Conservation (phyloP, 2,888 invertebrate genomes). For the Heliconius ethilla region DNA sequence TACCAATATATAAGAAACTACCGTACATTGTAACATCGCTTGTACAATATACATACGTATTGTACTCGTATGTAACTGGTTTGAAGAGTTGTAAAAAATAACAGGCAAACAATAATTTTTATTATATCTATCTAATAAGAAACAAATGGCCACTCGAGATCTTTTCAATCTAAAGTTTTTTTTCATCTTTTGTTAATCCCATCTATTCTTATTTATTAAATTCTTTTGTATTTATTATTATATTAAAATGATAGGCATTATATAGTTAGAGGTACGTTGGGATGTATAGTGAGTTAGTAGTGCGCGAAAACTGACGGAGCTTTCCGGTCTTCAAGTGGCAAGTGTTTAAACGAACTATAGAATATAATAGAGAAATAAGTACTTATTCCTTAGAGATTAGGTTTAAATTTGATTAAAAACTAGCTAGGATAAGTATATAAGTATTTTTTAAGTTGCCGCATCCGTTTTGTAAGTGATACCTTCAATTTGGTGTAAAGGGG, state of each 20-base stretch:
- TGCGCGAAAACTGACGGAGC: slow-evolving; percentile 73
- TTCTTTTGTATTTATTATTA: slow-evolving; percentile 60
- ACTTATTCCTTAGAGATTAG: slow-evolving; percentile 26
- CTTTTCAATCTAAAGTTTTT: slow-evolving; percentile 49
- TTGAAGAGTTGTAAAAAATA: slow-evolving; percentile 22
- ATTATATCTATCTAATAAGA: slow-evolving; percentile 39
- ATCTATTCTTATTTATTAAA: slow-evolving; percentile 59
- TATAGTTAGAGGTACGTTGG: slow-evolving; percentile 59
- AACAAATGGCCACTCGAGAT: slow-evolving; percentile 52
- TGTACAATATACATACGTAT: not conserved
- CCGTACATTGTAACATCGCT: not conserved
- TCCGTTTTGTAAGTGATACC: slow-evolving; percentile 59
- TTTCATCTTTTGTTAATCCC: slow-evolving; percentile 51
- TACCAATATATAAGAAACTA: not conserved
- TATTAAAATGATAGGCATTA: slow-evolving; percentile 76
- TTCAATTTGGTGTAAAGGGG: slow-evolving; percentile 29
- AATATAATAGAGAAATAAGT: slow-evolving; percentile 21
- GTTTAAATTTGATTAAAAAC: slow-evolving; percentile 32
- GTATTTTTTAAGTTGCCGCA: slow-evolving; percentile 56
- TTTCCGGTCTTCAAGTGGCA: slow-evolving; percentile 78
- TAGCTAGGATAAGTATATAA: slow-evolving; percentile 43
- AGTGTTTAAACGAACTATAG: slow-evolving; percentile 49
- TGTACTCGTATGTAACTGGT: slow-evolving; percentile 1
- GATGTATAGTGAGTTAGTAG: slow-evolving; percentile 64
- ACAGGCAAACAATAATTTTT: slow-evolving; percentile 38